These are phyloP conservation scores for Pheosia tremula DNA, from an alignment of 2,888 invertebrate species.

Conservation along the genomic window DNA sequence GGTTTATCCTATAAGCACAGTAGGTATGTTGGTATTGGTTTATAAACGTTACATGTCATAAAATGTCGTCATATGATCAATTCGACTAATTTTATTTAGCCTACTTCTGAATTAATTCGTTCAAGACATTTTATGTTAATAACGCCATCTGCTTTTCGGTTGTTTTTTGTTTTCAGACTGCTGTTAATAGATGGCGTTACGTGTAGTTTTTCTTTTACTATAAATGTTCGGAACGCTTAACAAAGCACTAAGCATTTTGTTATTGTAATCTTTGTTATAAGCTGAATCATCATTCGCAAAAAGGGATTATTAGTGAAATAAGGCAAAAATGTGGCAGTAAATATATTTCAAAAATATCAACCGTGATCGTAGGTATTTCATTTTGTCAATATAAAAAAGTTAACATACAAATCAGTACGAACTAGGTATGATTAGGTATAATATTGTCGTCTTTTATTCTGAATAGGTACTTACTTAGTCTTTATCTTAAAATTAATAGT, in stretches of 20 bases:
- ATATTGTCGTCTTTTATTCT: conserved; percentile 68
- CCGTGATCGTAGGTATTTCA: conserved; percentile 67
- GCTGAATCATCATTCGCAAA: conserved; percentile 34
- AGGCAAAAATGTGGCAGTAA: conserved; percentile 73
- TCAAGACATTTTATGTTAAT: no score
- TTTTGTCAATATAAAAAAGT: conserved; percentile 76
- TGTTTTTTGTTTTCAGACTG: not conserved
- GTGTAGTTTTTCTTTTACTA: conserved; percentile 9
- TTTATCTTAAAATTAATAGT: conserved; percentile 72
- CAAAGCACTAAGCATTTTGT: conserved; percentile 32
- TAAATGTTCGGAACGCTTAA: conserved; percentile 9
- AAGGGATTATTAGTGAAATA: conserved; percentile 48
- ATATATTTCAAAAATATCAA: conserved; percentile 84
- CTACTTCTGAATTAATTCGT: no score
- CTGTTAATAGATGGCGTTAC: conserved; percentile 38
- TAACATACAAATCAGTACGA: conserved; percentile 65
- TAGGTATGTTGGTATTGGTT: no score
- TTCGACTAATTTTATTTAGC: no score
- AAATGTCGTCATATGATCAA: no score
- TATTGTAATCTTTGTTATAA: conserved; percentile 34
- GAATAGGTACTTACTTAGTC: conserved; percentile 59
- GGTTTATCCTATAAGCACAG: no score
- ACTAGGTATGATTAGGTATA: conserved; percentile 59
- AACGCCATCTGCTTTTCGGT: conserved; percentile 21
- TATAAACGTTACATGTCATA: no score